Evolutionary conservation across 2,888 invertebrate genomes (phyloP), one percentile per base, ranked within the genome.

Genomic region (Epinotia ramella): DNA sequence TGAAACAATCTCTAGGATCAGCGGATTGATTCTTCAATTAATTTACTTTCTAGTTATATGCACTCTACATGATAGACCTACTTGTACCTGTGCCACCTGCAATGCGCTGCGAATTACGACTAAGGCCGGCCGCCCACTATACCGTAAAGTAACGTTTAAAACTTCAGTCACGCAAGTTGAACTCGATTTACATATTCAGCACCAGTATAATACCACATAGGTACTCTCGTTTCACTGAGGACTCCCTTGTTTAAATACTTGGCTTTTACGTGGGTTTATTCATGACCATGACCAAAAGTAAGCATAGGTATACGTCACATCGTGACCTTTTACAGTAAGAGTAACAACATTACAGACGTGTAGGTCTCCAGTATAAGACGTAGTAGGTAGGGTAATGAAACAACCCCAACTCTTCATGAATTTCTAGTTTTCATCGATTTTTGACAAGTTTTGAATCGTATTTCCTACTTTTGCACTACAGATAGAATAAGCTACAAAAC

Each of bases 81-180:
- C 7, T n/a, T 7, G 33, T 33, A 0, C 24, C 16, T 53, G 49
- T 6, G 5, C 16, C 46, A 18, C 59, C 56, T 57, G 56, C 28
- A 67, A 56, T 18, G 40, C 40, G 40, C 20, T 18, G 40, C 40
- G 40, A 40, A 40, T 18, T 44, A 53, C 20, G 16, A 33, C 60
- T 60, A 40, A 16, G 13, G 18, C 64, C 49, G 13, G 18, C 64
- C 46, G 46, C 20, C 20, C 65, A 65, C 28, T 46, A n/a, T 63
- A 24, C 71, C 63, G 62, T 53, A 63, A 49, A 63, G 13, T 46
- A 40, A 63, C 62, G 53, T 49, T 71, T 63, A 63, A 65, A 16
- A 56, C 71, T 71, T 71, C 63, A 63, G 71, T 71, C 71, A 71
- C 63, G 71, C 71, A 33, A 71, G 24, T 53, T 71, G 53, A 62